Conservation (phyloP, 2,113 vertebrate genomes). For the Mugil cephalus region DNA sequence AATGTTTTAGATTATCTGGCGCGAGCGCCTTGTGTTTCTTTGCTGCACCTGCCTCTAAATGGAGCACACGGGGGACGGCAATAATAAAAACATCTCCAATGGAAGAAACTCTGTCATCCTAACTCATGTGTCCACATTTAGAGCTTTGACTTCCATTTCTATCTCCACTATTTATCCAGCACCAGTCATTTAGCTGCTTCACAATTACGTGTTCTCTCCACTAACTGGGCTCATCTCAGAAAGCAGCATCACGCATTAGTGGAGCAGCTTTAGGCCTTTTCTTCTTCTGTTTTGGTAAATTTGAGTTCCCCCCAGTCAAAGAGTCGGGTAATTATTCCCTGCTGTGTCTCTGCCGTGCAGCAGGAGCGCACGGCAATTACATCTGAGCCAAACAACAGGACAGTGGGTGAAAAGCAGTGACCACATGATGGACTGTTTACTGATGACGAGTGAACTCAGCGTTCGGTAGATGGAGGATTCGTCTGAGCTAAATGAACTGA, state of each 20-base stretch:
- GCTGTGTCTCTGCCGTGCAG: conserved; percentile 1
- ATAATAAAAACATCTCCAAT: too few species aligned
- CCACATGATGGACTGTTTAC: background rate
- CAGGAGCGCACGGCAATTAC: background rate
- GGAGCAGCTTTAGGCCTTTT: conserved; percentile 3
- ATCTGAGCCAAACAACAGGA: background rate
- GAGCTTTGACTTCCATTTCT: background rate
- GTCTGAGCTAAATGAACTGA: background rate
- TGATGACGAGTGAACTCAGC: background rate
- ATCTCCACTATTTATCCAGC: background rate
- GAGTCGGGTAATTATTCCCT: background rate
- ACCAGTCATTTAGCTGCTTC: background rate
- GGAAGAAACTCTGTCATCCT: too few species aligned
- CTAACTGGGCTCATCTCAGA: conserved; percentile 6
- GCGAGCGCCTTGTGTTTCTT: too few species aligned
- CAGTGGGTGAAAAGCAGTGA: background rate
- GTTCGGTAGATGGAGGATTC: too few species aligned
- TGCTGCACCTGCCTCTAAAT: too few species aligned
- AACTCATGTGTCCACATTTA: too few species aligned
- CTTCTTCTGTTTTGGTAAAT: background rate
- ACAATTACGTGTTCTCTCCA: conserved; percentile 12
- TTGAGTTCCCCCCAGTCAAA: background rate
- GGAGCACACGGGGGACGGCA: too few species aligned
- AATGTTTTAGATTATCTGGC: too few species aligned
- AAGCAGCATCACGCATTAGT: background rate